Conservation (phyloP, 2,113 vertebrate genomes). For the Cryptoleucopteryx plumbea region DNA sequence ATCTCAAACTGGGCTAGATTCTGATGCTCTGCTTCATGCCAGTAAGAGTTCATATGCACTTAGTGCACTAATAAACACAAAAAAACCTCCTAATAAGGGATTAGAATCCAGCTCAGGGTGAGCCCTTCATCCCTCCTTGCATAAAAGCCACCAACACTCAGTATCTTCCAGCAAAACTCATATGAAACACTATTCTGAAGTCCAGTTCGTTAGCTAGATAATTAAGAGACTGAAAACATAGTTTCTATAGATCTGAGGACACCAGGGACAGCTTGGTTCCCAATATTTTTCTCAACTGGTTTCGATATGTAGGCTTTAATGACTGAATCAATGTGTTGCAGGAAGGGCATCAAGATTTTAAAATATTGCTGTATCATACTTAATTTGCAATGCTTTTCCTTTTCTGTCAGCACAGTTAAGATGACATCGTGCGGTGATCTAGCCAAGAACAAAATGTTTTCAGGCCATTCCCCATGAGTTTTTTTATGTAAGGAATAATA, state of each 20-base stretch:
- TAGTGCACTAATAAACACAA: not conserved
- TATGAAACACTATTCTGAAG: not conserved
- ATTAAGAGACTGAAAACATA: not conserved
- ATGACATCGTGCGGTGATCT: conserved; percentile 23
- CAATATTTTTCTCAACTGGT: not conserved
- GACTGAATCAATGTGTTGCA: conserved; percentile 29
- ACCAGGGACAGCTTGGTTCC: not conserved
- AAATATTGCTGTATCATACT: conserved; percentile 42
- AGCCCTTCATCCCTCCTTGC: not conserved
- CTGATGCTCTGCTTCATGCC: not conserved
- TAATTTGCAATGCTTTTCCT: conserved; percentile 32
- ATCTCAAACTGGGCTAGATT: not conserved
- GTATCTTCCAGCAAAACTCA: not conserved
- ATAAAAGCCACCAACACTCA: not conserved
- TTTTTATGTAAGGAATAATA: conserved; percentile 51
- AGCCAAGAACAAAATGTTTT: conserved; percentile 18
- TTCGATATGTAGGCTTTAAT: not conserved
- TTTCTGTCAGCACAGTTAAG: conserved; percentile 5
- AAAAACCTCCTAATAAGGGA: not conserved
- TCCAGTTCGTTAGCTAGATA: not conserved
- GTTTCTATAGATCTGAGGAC: not conserved
- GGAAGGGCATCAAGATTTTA: conserved; percentile 12
- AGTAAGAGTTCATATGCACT: not conserved
- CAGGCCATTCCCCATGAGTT: not conserved
- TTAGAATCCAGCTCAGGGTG: not conserved